These are phyloP conservation scores for Neomorphus geoffroyi DNA, from an alignment of 2,797 vertebrate species.

Conservation along the genomic window DNA sequence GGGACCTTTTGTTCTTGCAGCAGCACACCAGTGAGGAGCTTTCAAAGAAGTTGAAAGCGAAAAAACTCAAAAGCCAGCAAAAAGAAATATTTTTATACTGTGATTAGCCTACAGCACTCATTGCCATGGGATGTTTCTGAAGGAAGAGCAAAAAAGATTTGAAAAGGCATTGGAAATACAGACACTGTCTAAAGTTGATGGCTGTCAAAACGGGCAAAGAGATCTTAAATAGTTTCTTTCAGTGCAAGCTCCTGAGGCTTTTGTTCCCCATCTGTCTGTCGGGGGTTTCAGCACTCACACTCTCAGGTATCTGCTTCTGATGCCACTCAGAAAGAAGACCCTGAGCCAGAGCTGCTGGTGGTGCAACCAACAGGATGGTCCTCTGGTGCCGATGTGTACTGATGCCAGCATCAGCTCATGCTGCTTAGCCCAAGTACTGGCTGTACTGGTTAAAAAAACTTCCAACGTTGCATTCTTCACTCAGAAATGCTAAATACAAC, in stretches of 20 bases:
- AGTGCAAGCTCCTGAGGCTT: neutral
- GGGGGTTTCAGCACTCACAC: neutral
- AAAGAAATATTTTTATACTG: neutral
- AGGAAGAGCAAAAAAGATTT: neutral
- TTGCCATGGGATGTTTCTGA: neutral
- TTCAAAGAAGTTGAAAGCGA: neutral
- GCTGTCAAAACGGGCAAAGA: neutral
- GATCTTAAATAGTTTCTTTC: neutral
- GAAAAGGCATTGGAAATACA: neutral
- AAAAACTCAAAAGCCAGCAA: neutral
- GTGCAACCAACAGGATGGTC: neutral
- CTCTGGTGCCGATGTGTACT: neutral
- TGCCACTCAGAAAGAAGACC: neutral
- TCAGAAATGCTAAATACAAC: neutral
- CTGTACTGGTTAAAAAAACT: neutral
- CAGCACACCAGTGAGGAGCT: neutral
- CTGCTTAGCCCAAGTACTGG: neutral
- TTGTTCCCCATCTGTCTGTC: neutral
- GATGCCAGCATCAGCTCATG: neutral
- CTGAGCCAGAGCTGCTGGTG: neutral
- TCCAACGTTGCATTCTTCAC: neutral
- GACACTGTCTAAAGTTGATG: neutral
- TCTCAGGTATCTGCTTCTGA: neutral
- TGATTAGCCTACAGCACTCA: neutral
- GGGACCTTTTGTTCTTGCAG: neutral